Evolutionary conservation across 2,797 vertebrate genomes (phyloP), one percentile per base, ranked within the genome.

Genomic region (Lithobates sylvaticus): DNA sequence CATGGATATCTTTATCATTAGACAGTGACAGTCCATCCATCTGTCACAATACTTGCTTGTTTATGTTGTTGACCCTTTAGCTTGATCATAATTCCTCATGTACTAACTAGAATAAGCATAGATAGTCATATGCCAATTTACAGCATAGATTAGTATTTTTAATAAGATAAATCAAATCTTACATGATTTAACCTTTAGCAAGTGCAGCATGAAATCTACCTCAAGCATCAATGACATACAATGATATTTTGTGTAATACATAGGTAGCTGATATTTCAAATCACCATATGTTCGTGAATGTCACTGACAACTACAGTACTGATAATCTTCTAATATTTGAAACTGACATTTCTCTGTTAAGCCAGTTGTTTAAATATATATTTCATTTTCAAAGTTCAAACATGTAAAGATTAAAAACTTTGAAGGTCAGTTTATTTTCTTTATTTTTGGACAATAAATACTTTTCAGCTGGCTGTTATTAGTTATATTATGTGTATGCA

Each of bases 351-450:
- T 87, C 58, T 83, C 32, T 69, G 68, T 79, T 83, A 83, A 75
- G 69, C 42, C 65, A 65, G 67, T 83, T 74, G 44, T 84, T 79
- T 78, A 78, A 67, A 70, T 84, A 61, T 74, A 78, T 73, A 74
- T 87, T 87, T 84, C 36, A 87, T 74, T 83, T 78, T 34, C 44
- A 87, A 87, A 87, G 86, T 87, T 87, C 81, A 87, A 32, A 87
- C 70, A 78, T 87, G 54, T 78, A 15, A 74, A 78, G 58, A 87
- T 84, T 68, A 87, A 36, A 68, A 36, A 68, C 81, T 75, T 78
- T 79, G 83, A 87, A 87, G 86, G 81, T 84, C 76, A 87, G n/a
- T 34, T 65, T 74, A 78, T 84, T 64, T 36, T 58, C 26, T 75
- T 42, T 42, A 36, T 16, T 39, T 72, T 72, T 72, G 16, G 18